Conservation (phyloP, 1,140 invertebrate genomes). For the Heliconius congener region DNA sequence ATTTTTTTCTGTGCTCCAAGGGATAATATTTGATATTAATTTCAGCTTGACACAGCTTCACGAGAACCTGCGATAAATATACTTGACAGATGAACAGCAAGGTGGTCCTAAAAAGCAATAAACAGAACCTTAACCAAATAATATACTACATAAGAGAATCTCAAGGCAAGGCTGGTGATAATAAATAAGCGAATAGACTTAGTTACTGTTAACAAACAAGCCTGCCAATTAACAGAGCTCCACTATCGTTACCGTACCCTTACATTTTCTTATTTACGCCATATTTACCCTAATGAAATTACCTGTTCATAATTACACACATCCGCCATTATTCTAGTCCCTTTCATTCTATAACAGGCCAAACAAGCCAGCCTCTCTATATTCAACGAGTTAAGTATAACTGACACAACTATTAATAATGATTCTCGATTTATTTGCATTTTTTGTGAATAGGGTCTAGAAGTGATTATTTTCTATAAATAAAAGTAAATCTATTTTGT, state of each 20-base stretch:
- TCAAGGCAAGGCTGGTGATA: background rate
- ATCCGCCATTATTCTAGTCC: constrained; percentile 33
- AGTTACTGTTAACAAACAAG: constrained; percentile 40
- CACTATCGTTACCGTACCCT: constrained; percentile 22
- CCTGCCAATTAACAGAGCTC: constrained; percentile 26
- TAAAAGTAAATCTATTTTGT: background rate
- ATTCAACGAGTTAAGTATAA: constrained; percentile 25
- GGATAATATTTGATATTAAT: too few species aligned
- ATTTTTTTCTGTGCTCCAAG: too few species aligned
- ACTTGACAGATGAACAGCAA: too few species aligned
- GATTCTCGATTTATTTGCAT: background rate
- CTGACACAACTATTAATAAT: background rate
- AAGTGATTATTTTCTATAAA: background rate
- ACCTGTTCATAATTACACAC: constrained; percentile 37
- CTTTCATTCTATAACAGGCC: constrained; percentile 28
- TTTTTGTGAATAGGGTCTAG: background rate
- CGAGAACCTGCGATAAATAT: too few species aligned
- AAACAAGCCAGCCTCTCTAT: background rate
- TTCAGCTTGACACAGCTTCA: too few species aligned
- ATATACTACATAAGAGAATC: background rate
- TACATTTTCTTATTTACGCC: constrained; percentile 40
- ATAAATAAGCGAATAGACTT: constrained; percentile 23
- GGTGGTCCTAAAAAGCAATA: too few species aligned
- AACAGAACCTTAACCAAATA: too few species aligned
- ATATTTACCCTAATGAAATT: constrained; percentile 34